phyloP scores from a whole-genome alignment of 2,888 invertebrate genomes.

The Drosophila helvetica region DNA sequence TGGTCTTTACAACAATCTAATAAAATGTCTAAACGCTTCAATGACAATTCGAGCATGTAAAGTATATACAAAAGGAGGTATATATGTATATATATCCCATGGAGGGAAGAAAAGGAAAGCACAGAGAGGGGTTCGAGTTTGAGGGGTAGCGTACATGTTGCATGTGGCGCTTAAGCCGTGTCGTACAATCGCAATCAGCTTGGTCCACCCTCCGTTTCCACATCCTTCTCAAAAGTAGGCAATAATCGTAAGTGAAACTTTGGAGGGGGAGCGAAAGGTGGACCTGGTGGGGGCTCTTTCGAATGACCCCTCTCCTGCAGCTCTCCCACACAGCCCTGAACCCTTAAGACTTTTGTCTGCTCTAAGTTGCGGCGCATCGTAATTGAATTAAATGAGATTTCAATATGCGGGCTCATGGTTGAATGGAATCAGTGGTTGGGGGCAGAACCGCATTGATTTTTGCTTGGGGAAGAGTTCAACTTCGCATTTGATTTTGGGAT shows the following conservation, averaged over 20 bases:
- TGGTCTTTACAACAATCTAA: constrained; percentile 76
- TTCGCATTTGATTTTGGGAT: neutral
- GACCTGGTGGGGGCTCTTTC: neutral
- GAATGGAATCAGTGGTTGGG: constrained; percentile 16
- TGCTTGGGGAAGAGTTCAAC: constrained; percentile 9
- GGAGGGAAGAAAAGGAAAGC: constrained; percentile 25
- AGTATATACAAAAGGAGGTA: constrained; percentile 42
- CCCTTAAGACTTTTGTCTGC: constrained; percentile 52
- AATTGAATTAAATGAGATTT: constrained; percentile 78
- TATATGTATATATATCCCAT: neutral
- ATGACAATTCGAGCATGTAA: constrained; percentile 81
- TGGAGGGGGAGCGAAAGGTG: constrained; percentile 8
- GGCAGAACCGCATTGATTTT: constrained; percentile 13
- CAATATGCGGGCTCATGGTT: constrained; percentile 78
- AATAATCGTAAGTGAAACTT: constrained; percentile 78
- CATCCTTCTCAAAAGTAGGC: constrained; percentile 60
- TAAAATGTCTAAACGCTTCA: constrained; percentile 82
- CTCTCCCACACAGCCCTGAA: too few species aligned
- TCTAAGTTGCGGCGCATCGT: constrained; percentile 74
- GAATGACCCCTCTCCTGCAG: constrained; percentile 12
- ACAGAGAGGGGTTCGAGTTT: too few species aligned
- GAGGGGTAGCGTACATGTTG: constrained; percentile 69
- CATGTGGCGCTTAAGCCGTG: constrained; percentile 76
- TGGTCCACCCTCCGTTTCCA: constrained; percentile 27
- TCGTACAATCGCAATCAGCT: constrained; percentile 65